Evolutionary conservation across 2,113 vertebrate species (phyloP).

Genomic region (Ictidomys tridecemlineatus): DNA sequence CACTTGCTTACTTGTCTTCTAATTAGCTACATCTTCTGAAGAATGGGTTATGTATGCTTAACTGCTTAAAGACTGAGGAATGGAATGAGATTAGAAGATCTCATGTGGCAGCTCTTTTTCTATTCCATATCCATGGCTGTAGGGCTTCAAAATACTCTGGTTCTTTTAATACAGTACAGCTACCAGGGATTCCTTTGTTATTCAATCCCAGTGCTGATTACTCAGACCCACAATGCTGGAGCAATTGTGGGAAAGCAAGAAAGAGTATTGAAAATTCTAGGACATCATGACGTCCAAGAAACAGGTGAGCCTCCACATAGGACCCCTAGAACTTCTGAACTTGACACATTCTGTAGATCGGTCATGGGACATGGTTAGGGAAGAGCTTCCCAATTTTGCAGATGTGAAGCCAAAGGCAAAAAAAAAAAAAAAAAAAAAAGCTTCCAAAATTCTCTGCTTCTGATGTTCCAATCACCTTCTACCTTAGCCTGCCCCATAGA

Average conservation of each 20-base stretch:
- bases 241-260: background rate
- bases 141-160: background rate
- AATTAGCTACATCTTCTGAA: background rate
- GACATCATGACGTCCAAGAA: background rate
- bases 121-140: background rate
- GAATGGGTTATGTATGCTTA: background rate
- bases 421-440: background rate
- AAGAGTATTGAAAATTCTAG: background rate
- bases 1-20: background rate
- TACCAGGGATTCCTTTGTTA: background rate
- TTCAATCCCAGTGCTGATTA: background rate
- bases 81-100: background rate
- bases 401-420: background rate
- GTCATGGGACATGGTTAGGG: no score
- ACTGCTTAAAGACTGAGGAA: background rate
- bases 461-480: background rate
- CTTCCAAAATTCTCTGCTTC: background rate
- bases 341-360: background rate
- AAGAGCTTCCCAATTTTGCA: background rate
- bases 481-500: background rate
- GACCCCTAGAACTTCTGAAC: background rate
- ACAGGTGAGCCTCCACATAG: background rate
- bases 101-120: constrained; percentile 9
- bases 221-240: background rate
- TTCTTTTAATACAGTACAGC: background rate